Conservation (phyloP, 2,888 invertebrate genomes). For the Protula sp. region DNA sequence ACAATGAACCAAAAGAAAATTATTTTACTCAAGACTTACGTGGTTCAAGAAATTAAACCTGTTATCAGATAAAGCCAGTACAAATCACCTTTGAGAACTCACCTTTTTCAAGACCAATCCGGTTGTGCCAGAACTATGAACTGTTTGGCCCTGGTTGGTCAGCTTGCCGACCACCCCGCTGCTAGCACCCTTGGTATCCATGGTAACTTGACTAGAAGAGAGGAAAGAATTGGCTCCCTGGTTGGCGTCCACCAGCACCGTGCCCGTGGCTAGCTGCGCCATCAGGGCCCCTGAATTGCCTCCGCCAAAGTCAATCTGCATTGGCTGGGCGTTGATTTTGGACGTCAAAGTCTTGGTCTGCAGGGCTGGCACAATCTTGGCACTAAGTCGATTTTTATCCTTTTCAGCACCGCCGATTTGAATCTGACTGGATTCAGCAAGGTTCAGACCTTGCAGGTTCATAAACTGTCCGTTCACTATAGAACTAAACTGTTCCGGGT, state of each 20-base stretch:
- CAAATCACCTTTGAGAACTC: not conserved
- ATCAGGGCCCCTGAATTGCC: not conserved
- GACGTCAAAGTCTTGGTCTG: not conserved
- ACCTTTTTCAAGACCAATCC: not conserved
- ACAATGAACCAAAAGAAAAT: too few species aligned
- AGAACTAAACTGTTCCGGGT: not conserved
- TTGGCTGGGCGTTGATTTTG: not conserved
- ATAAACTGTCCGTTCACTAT: not conserved
- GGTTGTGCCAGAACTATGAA: not conserved
- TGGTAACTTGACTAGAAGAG: not conserved
- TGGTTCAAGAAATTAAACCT: too few species aligned
- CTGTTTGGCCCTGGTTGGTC: not conserved
- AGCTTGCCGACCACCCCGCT: not conserved
- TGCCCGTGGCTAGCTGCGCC: not conserved
- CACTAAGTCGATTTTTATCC: too few species aligned
- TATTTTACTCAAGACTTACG: too few species aligned
- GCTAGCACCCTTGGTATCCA: too few species aligned
- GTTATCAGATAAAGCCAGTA: not conserved
- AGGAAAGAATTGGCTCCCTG: not conserved
- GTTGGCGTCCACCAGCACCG: not conserved
- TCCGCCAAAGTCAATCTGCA: not conserved
- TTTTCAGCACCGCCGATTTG: not conserved
- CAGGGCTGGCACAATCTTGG: not conserved
- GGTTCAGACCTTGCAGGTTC: not conserved
- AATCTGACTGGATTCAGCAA: not conserved